These are phyloP conservation scores for Phalera bucephala DNA, from an alignment of 2,888 invertebrate genomes.

Conservation along the genomic window DNA sequence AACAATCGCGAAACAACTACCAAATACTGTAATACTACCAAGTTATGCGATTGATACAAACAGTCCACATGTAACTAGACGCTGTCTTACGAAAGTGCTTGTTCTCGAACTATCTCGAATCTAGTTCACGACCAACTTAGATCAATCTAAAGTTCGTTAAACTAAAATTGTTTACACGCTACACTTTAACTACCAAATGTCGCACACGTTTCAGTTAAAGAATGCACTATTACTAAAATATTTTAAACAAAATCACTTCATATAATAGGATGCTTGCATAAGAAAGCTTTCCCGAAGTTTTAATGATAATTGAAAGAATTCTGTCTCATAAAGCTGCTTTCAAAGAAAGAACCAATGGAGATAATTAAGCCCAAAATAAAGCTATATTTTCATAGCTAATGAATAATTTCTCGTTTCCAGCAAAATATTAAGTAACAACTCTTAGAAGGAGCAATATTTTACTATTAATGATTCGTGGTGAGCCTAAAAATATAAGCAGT, in stretches of 20 bases:
- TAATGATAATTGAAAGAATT: not conserved
- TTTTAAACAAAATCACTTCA: conserved; percentile 11
- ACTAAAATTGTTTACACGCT: conserved; percentile 10
- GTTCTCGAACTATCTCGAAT: conserved; percentile 10
- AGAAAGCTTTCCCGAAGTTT: conserved; percentile 2
- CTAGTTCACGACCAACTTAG: conserved; percentile 11
- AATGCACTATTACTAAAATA: conserved; percentile 21
- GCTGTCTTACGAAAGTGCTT: conserved; percentile 4
- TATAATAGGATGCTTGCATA: not conserved
- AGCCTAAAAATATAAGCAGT: no score
- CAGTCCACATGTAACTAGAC: conserved; percentile 26
- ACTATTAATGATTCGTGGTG: no score
- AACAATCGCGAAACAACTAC: conserved; percentile 18
- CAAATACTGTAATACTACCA: conserved; percentile 27
- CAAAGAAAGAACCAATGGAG: not conserved
- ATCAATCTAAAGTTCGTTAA: conserved; percentile 6
- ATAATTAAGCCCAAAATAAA: not conserved
- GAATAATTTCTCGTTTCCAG: no score
- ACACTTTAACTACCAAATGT: conserved; percentile 7
- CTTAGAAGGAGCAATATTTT: no score
- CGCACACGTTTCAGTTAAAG: conserved; percentile 10
- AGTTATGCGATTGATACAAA: conserved; percentile 33
- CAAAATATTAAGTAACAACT: no score
- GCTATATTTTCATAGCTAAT: not conserved
- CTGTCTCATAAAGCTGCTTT: not conserved